A percentile compares a stretch with the other conserved stretches of the same genome.
Evolutionary conservation across 1,140 invertebrate genomes (phyloP).

Genomic region (Drosophila equinoxialis): DNA sequence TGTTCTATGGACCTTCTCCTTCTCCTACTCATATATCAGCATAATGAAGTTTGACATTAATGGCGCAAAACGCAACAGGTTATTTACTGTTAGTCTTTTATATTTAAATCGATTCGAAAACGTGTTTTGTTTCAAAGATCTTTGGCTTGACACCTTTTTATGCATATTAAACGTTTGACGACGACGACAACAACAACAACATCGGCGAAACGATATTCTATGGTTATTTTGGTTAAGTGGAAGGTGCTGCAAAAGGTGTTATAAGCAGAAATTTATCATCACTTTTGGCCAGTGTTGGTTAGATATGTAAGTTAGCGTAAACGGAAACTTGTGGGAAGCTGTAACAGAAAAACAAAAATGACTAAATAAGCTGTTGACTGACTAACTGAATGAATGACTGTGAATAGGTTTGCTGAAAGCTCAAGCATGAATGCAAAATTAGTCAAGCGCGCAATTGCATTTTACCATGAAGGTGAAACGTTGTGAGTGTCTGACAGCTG

Average conservation of each 20-base stretch:
- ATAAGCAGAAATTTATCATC: slow-evolving; percentile 53
- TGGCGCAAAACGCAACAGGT: slow-evolving; percentile 64
- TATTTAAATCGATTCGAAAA: slow-evolving; percentile 47
- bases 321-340: slow-evolving; percentile 61
- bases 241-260: slow-evolving; percentile 45
- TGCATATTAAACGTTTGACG: slow-evolving; percentile 49
- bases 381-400: slow-evolving; percentile 17
- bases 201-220: too few relatives aligned
- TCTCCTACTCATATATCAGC: slow-evolving; percentile 38
- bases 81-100: slow-evolving; percentile 61
- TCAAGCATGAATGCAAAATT: slow-evolving; percentile 58
- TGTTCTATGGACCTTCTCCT: background rate
- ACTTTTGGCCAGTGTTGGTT: slow-evolving; percentile 21
- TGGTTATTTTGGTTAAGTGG: background rate
- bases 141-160: slow-evolving; percentile 53
- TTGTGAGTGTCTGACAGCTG: slow-evolving; percentile 14
- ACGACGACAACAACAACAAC: background rate
- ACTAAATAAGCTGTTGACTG: slow-evolving; percentile 38
- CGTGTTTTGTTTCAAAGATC: slow-evolving; percentile 38
- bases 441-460: slow-evolving; percentile 61
- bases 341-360: slow-evolving; percentile 21
- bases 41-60: slow-evolving; percentile 65
- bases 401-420: slow-evolving; percentile 29
- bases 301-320: slow-evolving; percentile 30
- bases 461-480: slow-evolving; percentile 57